A percentile compares a stretch with the other conserved stretches of the same genome.
phyloP scores from a whole-genome alignment of 2,797 vertebrate genomes.

The Oreochromis mossambicus region DNA sequence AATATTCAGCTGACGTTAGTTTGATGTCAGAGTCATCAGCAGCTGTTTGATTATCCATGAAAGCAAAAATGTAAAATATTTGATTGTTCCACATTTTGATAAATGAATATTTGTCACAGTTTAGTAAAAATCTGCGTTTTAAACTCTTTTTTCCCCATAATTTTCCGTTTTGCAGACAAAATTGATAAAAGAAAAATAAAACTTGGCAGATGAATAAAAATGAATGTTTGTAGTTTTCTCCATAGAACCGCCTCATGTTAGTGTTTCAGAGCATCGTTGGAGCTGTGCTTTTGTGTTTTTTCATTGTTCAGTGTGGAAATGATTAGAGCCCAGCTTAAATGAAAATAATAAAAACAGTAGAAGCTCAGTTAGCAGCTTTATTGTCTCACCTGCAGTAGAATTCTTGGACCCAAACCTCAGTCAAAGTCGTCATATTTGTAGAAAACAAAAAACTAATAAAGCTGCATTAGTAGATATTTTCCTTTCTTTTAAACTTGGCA shows the following conservation, averaged over 20 bases:
- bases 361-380: neutral
- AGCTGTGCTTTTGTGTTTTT: neutral
- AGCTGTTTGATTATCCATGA: neutral
- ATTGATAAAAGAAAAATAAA: neutral
- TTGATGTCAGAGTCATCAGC: neutral
- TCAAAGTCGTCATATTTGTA: neutral
- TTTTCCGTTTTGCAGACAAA: neutral
- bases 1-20: neutral
- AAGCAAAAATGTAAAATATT: neutral
- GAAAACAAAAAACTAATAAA: neutral
- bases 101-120: neutral
- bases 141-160: neutral
- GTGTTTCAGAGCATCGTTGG: neutral
- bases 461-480: neutral
- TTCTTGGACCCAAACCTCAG: neutral
- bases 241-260: fast-evolving
- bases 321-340: neutral
- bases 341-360: neutral
- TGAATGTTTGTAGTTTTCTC: neutral
- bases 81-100: neutral
- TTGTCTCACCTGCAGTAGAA: fast-evolving
- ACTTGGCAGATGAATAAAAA: neutral
- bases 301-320: fast-evolving
- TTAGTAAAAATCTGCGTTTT: fast-evolving
- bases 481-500: neutral